phyloP scores from a whole-genome alignment of 2,888 invertebrate genomes.

The Eledona agricola region DNA sequence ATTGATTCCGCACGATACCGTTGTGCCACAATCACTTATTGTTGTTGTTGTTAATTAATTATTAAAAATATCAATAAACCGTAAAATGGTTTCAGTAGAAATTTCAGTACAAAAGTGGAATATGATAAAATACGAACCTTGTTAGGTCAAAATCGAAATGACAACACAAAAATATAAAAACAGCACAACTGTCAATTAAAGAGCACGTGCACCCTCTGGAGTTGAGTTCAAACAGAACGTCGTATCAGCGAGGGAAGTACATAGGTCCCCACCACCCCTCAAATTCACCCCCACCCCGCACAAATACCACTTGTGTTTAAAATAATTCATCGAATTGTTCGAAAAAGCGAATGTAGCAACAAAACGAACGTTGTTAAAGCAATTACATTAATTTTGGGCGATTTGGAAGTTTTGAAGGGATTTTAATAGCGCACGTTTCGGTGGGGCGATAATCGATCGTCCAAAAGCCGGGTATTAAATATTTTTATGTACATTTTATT shows the following conservation, averaged over 20 bases:
- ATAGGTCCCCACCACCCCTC: slow-evolving; percentile 45
- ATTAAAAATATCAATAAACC: no score
- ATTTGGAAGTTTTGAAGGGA: slow-evolving; percentile 23
- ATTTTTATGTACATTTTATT: no score
- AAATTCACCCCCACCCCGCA: slow-evolving; percentile 43
- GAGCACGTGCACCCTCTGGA: slow-evolving; percentile 38
- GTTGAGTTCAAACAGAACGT: slow-evolving; percentile 37
- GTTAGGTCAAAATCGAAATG: slow-evolving; percentile 10
- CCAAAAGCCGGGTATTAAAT: no score
- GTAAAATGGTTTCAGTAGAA: no score
- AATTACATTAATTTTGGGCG: slow-evolving; percentile 29
- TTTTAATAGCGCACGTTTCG: slow-evolving; percentile 15
- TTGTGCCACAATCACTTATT: no score
- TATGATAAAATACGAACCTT: slow-evolving; percentile 30
- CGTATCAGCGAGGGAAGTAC: slow-evolving; percentile 38
- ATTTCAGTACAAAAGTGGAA: no score
- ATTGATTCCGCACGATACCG: no score
- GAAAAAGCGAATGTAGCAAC: slow-evolving; percentile 44
- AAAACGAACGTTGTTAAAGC: slow-evolving; percentile 25
- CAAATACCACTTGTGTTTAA: slow-evolving; percentile 41
- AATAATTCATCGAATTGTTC: slow-evolving; percentile 48
- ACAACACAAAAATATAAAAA: slow-evolving; percentile 26
- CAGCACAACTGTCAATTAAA: slow-evolving; percentile 39
- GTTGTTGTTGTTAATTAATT: no score
- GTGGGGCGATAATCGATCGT: no score